A percentile compares a stretch with the other conserved stretches of the same genome.
These are phyloP conservation scores for Micronycteris hirsuta DNA, from an alignment of 2,113 vertebrate genomes.

Conservation along the genomic window DNA sequence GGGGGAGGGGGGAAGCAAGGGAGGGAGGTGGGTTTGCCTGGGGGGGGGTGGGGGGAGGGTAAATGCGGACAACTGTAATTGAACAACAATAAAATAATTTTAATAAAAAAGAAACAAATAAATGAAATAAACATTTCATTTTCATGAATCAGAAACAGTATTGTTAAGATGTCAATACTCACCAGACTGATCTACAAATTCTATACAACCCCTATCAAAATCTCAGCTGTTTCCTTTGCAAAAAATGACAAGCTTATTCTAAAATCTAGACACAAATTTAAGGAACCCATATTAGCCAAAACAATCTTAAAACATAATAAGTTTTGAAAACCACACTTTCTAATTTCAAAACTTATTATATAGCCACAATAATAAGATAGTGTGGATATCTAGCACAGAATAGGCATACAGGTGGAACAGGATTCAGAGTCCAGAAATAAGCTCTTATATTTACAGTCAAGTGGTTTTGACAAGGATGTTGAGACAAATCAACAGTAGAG, in stretches of 20 bases:
- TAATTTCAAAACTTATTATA: background rate
- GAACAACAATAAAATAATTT: no score
- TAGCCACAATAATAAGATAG: background rate
- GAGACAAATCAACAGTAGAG: no score
- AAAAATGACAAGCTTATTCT: background rate
- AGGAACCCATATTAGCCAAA: no score
- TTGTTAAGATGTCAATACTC: background rate
- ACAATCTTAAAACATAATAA: background rate
- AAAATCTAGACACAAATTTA: background rate
- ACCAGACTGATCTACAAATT: background rate
- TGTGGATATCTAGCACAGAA: no score
- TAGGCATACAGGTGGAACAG: background rate
- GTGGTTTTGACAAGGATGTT: no score
- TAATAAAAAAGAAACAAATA: no score
- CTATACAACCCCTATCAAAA: background rate
- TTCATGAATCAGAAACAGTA: background rate
- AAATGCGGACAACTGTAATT: no score
- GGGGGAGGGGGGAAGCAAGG: no score
- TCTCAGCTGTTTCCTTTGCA: no score
- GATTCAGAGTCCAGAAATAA: background rate
- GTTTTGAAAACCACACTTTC: background rate
- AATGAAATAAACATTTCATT: background rate
- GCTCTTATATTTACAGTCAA: no score
- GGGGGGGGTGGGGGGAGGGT: no score
- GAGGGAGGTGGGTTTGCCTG: no score